Evolutionary conservation across 2,113 vertebrate genomes (phyloP).

Genomic region (Oncorhynchus masou): DNA sequence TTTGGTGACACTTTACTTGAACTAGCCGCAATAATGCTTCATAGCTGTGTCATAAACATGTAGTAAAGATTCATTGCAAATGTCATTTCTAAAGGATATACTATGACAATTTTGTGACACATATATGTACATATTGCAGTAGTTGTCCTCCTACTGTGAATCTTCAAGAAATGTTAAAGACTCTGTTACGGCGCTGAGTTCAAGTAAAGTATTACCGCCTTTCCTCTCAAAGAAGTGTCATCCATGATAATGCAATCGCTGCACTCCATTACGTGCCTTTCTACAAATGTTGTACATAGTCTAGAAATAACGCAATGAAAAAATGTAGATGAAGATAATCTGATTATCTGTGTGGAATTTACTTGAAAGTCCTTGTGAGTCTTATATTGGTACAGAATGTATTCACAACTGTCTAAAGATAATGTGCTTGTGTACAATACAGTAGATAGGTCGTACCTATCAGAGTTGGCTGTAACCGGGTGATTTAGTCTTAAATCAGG

Average conservation of each 20-base stretch:
- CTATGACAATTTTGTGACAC: not conserved
- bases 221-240: not conserved
- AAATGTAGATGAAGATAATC: conserved; percentile 49
- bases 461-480: too few species aligned
- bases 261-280: conserved; percentile 47
- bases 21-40: not conserved
- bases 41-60: too few species aligned
- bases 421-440: conserved; percentile 6
- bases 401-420: conserved; percentile 13
- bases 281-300: conserved; percentile 51
- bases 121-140: too few species aligned
- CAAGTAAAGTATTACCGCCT: not conserved
- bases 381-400: conserved; percentile 35
- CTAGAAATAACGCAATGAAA: conserved; percentile 52
- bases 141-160: too few species aligned
- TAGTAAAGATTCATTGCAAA: too few species aligned
- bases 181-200: not conserved
- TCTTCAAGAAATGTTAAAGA: not conserved
- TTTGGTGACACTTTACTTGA: not conserved
- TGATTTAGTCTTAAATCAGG: too few species aligned
- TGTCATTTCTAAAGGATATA: too few species aligned
- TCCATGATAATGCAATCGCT: conserved; percentile 27
- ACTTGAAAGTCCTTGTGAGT: conserved; percentile 62
- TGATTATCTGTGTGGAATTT: conserved; percentile 51
- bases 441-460: not conserved